These are phyloP conservation scores for Tholera decimalis DNA, from an alignment of 2,888 invertebrate species.

Conservation along the genomic window DNA sequence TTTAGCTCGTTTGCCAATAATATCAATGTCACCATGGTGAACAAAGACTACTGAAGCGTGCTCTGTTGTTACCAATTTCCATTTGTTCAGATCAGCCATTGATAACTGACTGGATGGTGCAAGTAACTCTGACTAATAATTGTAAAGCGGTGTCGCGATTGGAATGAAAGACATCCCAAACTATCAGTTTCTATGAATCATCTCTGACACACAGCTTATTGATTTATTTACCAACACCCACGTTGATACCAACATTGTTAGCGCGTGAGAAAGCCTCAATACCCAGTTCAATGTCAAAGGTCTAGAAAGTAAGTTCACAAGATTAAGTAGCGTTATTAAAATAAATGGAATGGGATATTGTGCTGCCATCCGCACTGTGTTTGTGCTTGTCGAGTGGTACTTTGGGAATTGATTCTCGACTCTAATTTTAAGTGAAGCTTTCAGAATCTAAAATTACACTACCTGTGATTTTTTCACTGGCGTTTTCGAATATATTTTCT, in stretches of 20 bases:
- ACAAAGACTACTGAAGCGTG: constrained; percentile 6
- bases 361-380: constrained; percentile 26
- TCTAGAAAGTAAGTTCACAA: constrained; percentile 48
- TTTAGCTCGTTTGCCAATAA: constrained; percentile 27
- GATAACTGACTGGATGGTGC: constrained; percentile 1
- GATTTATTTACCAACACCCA: constrained; percentile 37
- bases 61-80: background rate
- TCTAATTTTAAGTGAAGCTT: constrained; percentile 12
- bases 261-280: constrained; percentile 51
- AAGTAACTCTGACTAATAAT: constrained; percentile 12
- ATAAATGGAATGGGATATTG: constrained; percentile 39
- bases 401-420: constrained; percentile 18
- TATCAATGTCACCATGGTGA: background rate
- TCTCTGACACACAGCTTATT: constrained; percentile 28
- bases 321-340: constrained; percentile 47
- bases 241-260: constrained; percentile 33
- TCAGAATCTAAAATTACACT: constrained; percentile 2
- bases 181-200: constrained; percentile 26
- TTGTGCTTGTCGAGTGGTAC: constrained; percentile 24
- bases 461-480: background rate
- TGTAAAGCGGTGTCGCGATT: constrained; percentile 4
- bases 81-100: background rate
- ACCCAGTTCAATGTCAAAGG: constrained; percentile 54
- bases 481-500: constrained; percentile 6
- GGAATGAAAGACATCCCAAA: constrained; percentile 3